Evolutionary conservation across 1,140 invertebrate genomes (phyloP).

Genomic region (Tetramorium parvispinum): DNA sequence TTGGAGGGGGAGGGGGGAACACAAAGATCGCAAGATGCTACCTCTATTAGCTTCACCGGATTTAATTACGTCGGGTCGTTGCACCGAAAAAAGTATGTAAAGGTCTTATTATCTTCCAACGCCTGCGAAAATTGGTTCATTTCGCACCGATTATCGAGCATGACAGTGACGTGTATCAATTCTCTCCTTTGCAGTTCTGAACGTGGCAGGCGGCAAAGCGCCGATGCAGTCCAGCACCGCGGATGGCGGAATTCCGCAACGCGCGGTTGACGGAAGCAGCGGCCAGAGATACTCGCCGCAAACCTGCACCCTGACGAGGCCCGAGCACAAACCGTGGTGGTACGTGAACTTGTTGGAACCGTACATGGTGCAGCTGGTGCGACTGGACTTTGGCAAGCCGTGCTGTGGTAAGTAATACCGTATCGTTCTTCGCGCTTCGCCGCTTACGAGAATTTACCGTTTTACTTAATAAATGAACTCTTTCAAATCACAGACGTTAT

Average conservation of each 20-base stretch:
- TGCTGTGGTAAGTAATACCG: slow-evolving; percentile 92
- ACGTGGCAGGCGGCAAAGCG: slow-evolving; percentile 97
- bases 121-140: not conserved
- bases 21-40: not conserved
- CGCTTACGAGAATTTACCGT: slow-evolving; percentile 15
- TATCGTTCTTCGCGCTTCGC: slow-evolving; percentile 19
- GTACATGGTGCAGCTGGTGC: slow-evolving; percentile 97
- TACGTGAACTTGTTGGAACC: slow-evolving; percentile 97
- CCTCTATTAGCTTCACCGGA: not conserved
- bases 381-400: slow-evolving; percentile 96
- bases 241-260: slow-evolving; percentile 94
- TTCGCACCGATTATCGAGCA: not conserved
- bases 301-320: slow-evolving; percentile 95
- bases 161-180: not conserved
- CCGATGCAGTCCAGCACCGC: slow-evolving; percentile 97
- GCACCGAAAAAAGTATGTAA: not conserved
- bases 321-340: slow-evolving; percentile 96
- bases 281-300: slow-evolving; percentile 92
- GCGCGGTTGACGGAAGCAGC: slow-evolving; percentile 96
- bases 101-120: not conserved
- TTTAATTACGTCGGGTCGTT: not conserved
- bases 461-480: not conserved
- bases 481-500: not conserved
- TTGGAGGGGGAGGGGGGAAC: not conserved
- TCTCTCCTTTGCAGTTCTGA: slow-evolving; percentile 90